Conservation (phyloP, 1,140 invertebrate species). For the Portunus trituberculatus region DNA sequence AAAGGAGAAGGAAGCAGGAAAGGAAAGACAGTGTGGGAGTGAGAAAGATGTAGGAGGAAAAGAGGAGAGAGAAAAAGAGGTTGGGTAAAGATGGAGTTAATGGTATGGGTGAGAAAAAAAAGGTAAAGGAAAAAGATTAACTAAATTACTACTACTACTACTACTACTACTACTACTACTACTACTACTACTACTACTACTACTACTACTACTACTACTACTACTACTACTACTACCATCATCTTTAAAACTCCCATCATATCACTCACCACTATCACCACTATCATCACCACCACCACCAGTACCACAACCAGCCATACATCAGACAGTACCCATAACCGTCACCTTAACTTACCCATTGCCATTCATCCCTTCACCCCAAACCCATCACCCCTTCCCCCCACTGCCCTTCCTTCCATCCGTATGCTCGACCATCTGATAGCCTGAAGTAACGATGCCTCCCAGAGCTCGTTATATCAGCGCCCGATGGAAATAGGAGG, state of each 20-base stretch:
- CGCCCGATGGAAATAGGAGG: not conserved
- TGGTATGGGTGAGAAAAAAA: not conserved
- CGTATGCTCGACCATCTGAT: not conserved
- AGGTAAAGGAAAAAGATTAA: not conserved
- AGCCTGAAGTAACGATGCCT: not conserved
- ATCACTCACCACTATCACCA: too few relatives aligned
- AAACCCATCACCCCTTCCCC: not conserved
- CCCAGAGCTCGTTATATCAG: not conserved
- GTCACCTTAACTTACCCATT: not conserved
- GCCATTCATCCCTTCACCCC: not conserved
- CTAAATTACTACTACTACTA: constrained; percentile 56
- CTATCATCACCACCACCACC: too few relatives aligned
- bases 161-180: constrained; percentile 49
- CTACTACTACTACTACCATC: too few relatives aligned
- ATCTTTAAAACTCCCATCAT: too few relatives aligned
- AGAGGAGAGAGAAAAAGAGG: too few relatives aligned
- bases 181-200: not conserved
- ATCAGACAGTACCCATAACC: not conserved
- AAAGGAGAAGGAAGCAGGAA: too few relatives aligned
- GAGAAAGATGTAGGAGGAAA: too few relatives aligned
- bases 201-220: too few relatives aligned
- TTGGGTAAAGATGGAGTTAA: not conserved
- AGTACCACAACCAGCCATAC: too few relatives aligned
- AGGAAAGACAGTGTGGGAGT: too few relatives aligned
- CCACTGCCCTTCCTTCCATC: not conserved